These are phyloP conservation scores for Drosophila melanogaster DNA, from an alignment of 1,140 invertebrate species.

Conservation along the genomic window Release_6_plus_ISO1_MT NT_033777.3:7419001-7419500, in stretches of 20 bases:
- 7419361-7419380: neutral
- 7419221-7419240: too few species aligned
- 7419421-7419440: neutral
- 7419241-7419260: too few species aligned
- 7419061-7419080: constrained; percentile 86
- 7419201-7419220: too few species aligned
- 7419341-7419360: neutral
- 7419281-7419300: too few species aligned
- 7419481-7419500: neutral
- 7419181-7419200: neutral
- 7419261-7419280: too few species aligned
- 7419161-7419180: neutral
- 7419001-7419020: constrained; percentile 84
- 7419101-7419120: constrained; percentile 89
- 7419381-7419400: neutral
- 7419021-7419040: constrained; percentile 78
- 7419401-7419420: neutral
- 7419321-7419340: neutral
- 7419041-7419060: constrained; percentile 86
- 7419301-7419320: too few species aligned
- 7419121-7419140: constrained; percentile 86
- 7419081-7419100: constrained; percentile 86
- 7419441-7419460: neutral
- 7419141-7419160: neutral
- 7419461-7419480: neutral